Evolutionary conservation across 2,113 vertebrate species (phyloP).

Genomic region (Hiodon tergisus): DNA sequence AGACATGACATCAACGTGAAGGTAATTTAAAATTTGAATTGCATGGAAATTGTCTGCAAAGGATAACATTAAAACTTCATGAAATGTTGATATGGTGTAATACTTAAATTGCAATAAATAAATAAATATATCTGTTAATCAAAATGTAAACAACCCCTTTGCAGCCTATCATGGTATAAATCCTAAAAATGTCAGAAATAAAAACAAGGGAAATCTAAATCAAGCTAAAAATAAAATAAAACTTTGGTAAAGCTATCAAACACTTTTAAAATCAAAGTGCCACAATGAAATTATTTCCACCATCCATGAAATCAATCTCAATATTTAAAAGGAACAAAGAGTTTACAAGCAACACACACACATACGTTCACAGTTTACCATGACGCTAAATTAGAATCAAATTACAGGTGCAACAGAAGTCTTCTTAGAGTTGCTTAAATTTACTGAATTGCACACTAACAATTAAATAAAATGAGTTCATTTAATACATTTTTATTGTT

Average conservation of each 20-base stretch:
- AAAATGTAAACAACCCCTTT: constrained; percentile 49
- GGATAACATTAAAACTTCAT: constrained; percentile 12
- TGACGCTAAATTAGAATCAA: constrained; percentile 60
- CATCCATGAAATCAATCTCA: background rate
- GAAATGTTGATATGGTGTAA: constrained; percentile 17
- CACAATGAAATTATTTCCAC: constrained; percentile 9
- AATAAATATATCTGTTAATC: constrained; percentile 59
- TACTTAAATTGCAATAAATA: constrained; percentile 1
- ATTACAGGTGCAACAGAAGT: constrained; percentile 80
- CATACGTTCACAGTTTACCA: constrained; percentile 57
- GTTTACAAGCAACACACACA: constrained; percentile 49
- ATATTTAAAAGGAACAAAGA: constrained; percentile 13
- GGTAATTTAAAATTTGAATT: constrained; percentile 11
- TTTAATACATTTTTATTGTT: constrained; percentile 71
- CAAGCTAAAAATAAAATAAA: constrained; percentile 29
- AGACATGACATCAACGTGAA: background rate
- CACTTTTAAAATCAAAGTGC: background rate
- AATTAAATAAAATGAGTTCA: constrained; percentile 73
- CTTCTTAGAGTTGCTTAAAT: constrained; percentile 81
- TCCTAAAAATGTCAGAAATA: constrained; percentile 51
- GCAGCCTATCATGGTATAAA: constrained; percentile 45
- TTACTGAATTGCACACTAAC: constrained; percentile 83
- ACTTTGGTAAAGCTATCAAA: constrained; percentile 57
- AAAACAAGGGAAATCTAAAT: constrained; percentile 36
- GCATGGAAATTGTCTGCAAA: background rate